These are phyloP conservation scores for Drosophila sechellia DNA, from an alignment of 1,140 invertebrate species.

Conservation along the genomic window DNA sequence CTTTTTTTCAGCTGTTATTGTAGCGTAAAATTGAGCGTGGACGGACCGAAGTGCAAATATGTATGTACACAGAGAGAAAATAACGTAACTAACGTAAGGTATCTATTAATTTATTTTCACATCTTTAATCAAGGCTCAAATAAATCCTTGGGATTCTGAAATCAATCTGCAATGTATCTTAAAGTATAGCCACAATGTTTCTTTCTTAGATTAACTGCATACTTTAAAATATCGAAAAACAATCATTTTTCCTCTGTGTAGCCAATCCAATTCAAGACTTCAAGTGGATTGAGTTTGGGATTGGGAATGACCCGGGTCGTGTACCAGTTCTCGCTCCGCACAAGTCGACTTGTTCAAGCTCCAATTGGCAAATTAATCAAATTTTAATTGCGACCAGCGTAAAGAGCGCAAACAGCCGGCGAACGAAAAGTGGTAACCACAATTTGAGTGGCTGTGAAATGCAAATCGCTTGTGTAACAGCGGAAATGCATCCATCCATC, in stretches of 20 bases:
- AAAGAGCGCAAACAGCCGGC: slow-evolving; percentile 9
- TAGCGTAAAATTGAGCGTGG: slow-evolving; percentile 69
- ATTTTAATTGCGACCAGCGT: slow-evolving; percentile 40
- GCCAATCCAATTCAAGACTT: slow-evolving; percentile 2
- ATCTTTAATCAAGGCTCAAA: no score
- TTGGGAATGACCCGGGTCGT: slow-evolving; percentile 37
- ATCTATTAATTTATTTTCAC: no score
- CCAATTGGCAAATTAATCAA: slow-evolving; percentile 73
- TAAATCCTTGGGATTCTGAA: no score
- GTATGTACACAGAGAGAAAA: slow-evolving; percentile 22
- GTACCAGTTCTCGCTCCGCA: slow-evolving; percentile 44
- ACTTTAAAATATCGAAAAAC: no score
- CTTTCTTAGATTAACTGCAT: no score
- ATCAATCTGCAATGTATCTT: no score
- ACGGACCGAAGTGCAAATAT: slow-evolving; percentile 20
- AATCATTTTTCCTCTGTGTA: background rate
- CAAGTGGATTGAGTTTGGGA: background rate
- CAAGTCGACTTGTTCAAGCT: slow-evolving; percentile 55
- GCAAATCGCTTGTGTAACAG: slow-evolving; percentile 49
- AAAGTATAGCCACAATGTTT: no score
- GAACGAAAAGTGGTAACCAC: slow-evolving; percentile 31
- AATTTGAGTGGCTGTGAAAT: slow-evolving; percentile 51
- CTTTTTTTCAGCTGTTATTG: slow-evolving; percentile 59
- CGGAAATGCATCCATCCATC: slow-evolving; percentile 54
- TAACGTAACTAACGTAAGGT: background rate